Base-by-base conservation (phyloP, 2,797 vertebrate genomes). In the Periophthalmus magnuspinnatus region DNA sequence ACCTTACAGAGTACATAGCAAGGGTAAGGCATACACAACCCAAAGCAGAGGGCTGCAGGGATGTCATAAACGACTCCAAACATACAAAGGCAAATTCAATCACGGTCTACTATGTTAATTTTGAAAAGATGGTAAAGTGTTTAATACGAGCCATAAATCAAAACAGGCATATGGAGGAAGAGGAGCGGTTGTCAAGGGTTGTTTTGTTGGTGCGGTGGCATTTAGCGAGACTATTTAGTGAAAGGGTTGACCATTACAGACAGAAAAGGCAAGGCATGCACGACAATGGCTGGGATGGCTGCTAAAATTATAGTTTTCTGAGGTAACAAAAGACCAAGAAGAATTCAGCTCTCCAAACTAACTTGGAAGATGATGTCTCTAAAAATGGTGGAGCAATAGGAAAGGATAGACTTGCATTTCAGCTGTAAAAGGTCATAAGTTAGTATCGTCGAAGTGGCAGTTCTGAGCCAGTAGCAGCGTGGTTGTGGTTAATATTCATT, bases 211-310 rank as follows among this genome's bases (percentile, higher is more conserved):
- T 57, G 75, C 56, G 24, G 13, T 74, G 70, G 65, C 63, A 47
- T 78, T 84, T 81, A 76, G 52, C 48, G 33, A 68, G 75, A 70
- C 67, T 1, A 28, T 72, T 80, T 69, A 71, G 68, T n/a, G 17
- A 77, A 81, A 83, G 72, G 50, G 58, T 72, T 69, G 74, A 68
- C 70, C 66, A 74, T 81, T 77, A 77, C 69, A 81, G 59, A 34
- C 17, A 72, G 34, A 54, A 1, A 28, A 36, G 38, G 17, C 62
- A 28, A 34, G 58, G 56, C 17, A 21, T 64, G 76, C 79, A 69
- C 28, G 56, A 61, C 17, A 32, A 66, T 77, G 80, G 70, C 33
- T 79, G 67, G 3, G 13, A 50, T 70, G 65, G 76, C 75, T 57
- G 67, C 70, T 79, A 77, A 77, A 64, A 69, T 73, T 73, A 64